phyloP scores from a whole-genome alignment of 2,113 vertebrate species.

The Varanus komodoensis region DNA sequence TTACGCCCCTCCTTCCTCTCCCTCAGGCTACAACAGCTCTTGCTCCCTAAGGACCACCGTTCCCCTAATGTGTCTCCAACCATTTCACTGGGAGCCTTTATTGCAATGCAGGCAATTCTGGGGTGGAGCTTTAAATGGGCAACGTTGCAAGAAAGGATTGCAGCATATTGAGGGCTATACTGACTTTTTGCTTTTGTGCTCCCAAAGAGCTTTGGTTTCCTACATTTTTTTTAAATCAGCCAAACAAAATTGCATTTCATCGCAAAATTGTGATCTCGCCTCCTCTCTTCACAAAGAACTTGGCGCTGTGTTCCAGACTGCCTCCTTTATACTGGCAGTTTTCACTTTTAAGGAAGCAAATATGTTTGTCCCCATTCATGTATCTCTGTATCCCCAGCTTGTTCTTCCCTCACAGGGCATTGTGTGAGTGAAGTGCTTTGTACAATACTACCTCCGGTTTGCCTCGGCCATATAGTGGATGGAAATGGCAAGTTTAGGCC shows the following conservation, averaged over 20 bases:
- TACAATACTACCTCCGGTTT: no score
- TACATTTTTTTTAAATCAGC: background rate
- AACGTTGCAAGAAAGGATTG: background rate
- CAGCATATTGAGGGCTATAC: background rate
- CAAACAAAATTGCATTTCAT: background rate
- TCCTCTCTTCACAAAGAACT: background rate
- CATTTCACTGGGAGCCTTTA: background rate
- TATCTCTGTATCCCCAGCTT: background rate
- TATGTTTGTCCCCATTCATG: background rate
- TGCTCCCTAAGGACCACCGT: background rate
- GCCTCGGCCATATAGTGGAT: no score
- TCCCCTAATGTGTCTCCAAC: background rate
- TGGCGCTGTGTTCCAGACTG: no score
- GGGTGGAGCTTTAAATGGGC: background rate
- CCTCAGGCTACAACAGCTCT: background rate
- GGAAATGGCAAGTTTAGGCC: no score
- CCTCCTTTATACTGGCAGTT: background rate
- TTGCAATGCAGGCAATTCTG: background rate
- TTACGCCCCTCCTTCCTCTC: no score
- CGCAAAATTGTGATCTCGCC: background rate
- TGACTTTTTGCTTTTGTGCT: background rate
- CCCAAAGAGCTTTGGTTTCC: background rate
- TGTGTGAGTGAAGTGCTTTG: no score
- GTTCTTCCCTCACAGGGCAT: no score
- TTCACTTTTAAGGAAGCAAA: no score